Conservation (phyloP, 2,113 vertebrate genomes). For the Marmota flaviventris region DNA sequence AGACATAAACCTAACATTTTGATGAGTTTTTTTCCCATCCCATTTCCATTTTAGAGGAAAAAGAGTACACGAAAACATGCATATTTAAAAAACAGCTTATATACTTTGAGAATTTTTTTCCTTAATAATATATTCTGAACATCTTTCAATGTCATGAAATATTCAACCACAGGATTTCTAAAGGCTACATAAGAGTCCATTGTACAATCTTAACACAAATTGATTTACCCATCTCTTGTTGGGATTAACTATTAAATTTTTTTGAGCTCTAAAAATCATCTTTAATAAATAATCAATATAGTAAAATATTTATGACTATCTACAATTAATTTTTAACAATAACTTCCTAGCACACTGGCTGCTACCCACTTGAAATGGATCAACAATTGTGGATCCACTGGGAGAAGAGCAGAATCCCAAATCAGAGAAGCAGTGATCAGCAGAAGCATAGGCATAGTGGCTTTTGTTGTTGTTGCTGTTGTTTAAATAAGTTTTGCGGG, state of each 20-base stretch:
- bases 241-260: not conserved
- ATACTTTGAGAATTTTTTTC: not conserved
- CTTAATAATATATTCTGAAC: not conserved
- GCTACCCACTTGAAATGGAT: too few relatives aligned
- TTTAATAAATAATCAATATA: conserved; percentile 15
- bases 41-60: not conserved
- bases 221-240: not conserved
- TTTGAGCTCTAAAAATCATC: not conserved
- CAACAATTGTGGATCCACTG: too few relatives aligned
- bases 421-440: too few relatives aligned
- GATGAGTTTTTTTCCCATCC: not conserved
- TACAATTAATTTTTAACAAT: conserved; percentile 19
- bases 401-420: too few relatives aligned
- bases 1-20: not conserved
- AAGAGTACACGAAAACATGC: not conserved
- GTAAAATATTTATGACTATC: conserved; percentile 50
- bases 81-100: not conserved
- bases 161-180: not conserved
- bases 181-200: not conserved
- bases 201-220: not conserved
- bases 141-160: conserved; percentile 28
- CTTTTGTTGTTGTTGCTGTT: too few relatives aligned
- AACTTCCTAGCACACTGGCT: not conserved
- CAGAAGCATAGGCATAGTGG: too few relatives aligned
- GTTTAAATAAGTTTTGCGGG: too few relatives aligned